Percentiles rank a stretch among this genome's conserved stretches.
Conservation (phyloP, 1,140 invertebrate species). For the Pseudomyrmex pallidus region DNA sequence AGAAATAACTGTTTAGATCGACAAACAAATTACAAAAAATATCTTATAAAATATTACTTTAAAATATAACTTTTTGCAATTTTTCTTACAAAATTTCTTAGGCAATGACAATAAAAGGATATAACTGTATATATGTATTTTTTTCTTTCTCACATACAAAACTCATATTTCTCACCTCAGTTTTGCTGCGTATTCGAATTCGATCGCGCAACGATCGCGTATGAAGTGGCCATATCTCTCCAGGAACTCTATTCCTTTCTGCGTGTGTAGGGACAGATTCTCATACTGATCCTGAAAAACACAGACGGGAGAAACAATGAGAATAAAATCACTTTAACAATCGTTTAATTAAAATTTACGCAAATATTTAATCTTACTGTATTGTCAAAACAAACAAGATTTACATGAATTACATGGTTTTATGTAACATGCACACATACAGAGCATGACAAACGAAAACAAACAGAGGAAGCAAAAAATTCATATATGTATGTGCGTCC, state of each 20-base stretch:
- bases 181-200: constrained; percentile 98
- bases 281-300: constrained; percentile 97
- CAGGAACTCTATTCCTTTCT: constrained; percentile 98
- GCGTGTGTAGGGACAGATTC: constrained; percentile 96
- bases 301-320: constrained; percentile 4
- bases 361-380: background rate
- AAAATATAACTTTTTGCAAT: no score
- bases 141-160: no score
- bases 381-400: no score
- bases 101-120: no score
- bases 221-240: constrained; percentile 98
- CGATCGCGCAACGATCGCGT: constrained; percentile 96
- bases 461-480: no score
- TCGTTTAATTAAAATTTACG: background rate
- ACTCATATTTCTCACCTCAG: constrained; percentile 89
- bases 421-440: no score
- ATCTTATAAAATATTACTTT: no score
- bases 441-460: no score
- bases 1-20: background rate
- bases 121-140: background rate
- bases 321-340: background rate
- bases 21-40: no score
- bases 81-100: no score
- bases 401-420: no score
- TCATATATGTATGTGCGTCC: no score